These are phyloP conservation scores for Halocynthia roretzi DNA, from an alignment of 23 tunicate species.

Conservation along the genomic window DNA sequence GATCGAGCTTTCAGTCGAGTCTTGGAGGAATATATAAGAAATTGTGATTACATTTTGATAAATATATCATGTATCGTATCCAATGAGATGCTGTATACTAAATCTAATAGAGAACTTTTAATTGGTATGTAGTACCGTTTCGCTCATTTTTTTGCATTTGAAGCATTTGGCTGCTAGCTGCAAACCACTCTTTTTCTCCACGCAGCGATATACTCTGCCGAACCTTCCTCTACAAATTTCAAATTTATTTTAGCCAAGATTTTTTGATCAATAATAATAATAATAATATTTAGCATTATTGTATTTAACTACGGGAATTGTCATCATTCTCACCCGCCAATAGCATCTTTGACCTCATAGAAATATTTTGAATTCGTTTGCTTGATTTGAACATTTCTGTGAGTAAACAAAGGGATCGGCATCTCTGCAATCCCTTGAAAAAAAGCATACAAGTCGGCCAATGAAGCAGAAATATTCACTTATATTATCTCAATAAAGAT, in stretches of 20 bases:
- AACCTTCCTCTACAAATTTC: conserved; percentile 65
- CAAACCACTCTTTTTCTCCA: conserved; percentile 80
- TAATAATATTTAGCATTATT: not conserved
- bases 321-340: conserved; percentile 60
- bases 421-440: conserved; percentile 37
- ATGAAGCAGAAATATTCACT: not conserved
- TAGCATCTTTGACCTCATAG: conserved; percentile 72
- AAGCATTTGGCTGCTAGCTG: conserved; percentile 81
- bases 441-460: not conserved
- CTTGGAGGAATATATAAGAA: conserved; percentile 14
- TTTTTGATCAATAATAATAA: not conserved
- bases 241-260: not conserved
- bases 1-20: conserved; percentile 55
- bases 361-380: conserved; percentile 77
- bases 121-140: conserved; percentile 18
- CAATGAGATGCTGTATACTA: no score
- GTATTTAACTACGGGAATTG: not conserved
- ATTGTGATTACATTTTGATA: not conserved
- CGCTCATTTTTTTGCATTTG: conserved; percentile 58
- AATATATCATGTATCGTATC: not conserved
- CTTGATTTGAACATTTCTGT: conserved; percentile 58
- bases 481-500: not conserved
- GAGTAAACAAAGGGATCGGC: conserved; percentile 46
- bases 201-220: conserved; percentile 77
- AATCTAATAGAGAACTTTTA: not conserved